Evolutionary conservation across 2,113 vertebrate genomes (phyloP), one percentile per base, ranked within the genome.

Genomic region (Todiramphus saurophagus): DNA sequence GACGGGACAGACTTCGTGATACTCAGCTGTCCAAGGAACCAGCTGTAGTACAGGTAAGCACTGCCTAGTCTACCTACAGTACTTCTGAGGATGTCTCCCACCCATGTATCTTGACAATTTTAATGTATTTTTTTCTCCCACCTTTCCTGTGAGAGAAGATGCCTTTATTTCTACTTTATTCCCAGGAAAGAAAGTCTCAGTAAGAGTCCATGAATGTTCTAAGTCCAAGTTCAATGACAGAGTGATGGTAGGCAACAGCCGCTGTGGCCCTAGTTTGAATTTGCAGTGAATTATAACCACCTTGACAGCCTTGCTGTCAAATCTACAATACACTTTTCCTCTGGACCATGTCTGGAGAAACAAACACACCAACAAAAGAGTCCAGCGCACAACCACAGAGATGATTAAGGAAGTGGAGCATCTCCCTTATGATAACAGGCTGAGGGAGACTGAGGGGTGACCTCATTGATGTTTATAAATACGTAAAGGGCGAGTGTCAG

Each of bases 41-140:
- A n/a, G 59, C 93, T 5, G 51, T 81, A 79, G 97, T 98, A 66
- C 98, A 98, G 98, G 98, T 98, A 97, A 90, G 93, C 62, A 64
- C 14, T 41, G 13, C 35, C n/a, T 55, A 48, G 44, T 66, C 16
- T 58, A 79, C 21, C n/a, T 53, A 33, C 21, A 23, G n/a, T 46
- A 55, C 44, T 87, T 93, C 50, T 59, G n/a, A 66, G 33, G 21
- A 56, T 2, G 4, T 33, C 21, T 93, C 39, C 21, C 50, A 69
- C 13, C 6, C 13, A 21, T 10, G 7, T 43, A 37, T 72, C 73
- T 59, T 67, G 25, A 35, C 10, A 74, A 50, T 3, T 64, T 67
- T 3, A 44, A 39, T 25, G 6, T 51, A n/a, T 51, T 81, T 94
- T 46, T 60, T 81, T 33, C 19, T 94, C 58, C 18, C 51, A 81